Conservation (phyloP, 2,888 invertebrate species). For the Lithophane leautieri region DNA sequence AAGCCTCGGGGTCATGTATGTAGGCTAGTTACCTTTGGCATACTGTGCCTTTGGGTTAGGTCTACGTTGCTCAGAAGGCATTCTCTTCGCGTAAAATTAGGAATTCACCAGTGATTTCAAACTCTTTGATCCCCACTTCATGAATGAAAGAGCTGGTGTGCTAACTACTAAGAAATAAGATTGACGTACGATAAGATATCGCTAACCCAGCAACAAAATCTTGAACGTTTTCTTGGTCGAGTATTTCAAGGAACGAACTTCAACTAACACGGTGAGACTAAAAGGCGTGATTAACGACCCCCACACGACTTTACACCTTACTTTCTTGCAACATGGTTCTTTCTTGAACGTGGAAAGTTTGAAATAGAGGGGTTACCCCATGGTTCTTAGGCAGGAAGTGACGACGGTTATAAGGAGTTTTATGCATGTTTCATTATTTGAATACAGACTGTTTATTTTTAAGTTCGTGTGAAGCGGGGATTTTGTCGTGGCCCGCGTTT, state of each 20-base stretch:
- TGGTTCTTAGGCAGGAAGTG: constrained; percentile 79
- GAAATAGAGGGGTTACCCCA: constrained; percentile 72
- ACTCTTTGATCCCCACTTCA: not conserved
- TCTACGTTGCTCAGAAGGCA: not conserved
- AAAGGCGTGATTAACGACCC: constrained; percentile 68
- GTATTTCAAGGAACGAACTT: constrained; percentile 71
- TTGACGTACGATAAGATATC: constrained; percentile 51
- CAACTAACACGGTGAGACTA: constrained; percentile 63
- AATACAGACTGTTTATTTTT: constrained; percentile 81
- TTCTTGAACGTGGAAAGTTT: constrained; percentile 47
- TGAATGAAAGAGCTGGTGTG: constrained; percentile 27
- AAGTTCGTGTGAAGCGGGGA: constrained; percentile 72
- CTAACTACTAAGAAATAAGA: constrained; percentile 35
- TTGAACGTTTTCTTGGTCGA: constrained; percentile 58
- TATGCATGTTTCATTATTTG: constrained; percentile 84
- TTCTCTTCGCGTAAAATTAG: not conserved
- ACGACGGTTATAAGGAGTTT: constrained; percentile 81
- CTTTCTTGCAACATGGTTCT: constrained; percentile 46
- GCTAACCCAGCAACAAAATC: constrained; percentile 42
- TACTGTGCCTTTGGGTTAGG: not conserved
- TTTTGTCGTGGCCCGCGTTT: constrained; percentile 58
- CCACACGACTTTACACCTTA: constrained; percentile 62
- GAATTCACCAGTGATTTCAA: not conserved
- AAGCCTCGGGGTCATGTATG: not conserved
- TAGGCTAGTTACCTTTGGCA: not conserved